A percentile compares a stretch with the other conserved stretches of the same genome.
Conservation (phyloP, 2,113 vertebrate genomes). For the Gallinago media region DNA sequence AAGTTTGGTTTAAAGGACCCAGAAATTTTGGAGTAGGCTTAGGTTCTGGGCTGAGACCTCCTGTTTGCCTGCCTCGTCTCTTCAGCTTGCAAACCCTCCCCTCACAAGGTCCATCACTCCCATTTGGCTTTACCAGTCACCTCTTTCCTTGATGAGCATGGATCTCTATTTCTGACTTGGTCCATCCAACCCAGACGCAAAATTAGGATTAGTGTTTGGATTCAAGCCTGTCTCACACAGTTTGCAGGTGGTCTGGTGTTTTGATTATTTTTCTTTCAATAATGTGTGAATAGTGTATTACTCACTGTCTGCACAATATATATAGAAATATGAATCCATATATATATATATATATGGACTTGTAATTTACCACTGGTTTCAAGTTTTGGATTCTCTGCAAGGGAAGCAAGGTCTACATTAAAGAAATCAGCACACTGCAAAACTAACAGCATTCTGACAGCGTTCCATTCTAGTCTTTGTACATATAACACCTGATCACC, state of each 20-base stretch:
- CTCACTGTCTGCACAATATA: neutral
- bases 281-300: neutral
- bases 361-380: neutral
- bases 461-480: too few relatives aligned
- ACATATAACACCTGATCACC: rapidly evolving
- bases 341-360: neutral
- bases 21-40: neutral
- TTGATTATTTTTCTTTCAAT: neutral
- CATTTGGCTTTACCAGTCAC: neutral
- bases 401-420: neutral
- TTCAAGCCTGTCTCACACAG: neutral
- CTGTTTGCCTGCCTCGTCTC: neutral
- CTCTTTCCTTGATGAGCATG: neutral
- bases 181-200: neutral
- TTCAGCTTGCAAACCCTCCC: neutral
- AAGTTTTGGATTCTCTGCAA: neutral
- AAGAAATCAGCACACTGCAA: neutral
- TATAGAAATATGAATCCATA: neutral
- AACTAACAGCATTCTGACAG: neutral
- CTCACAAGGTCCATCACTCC: neutral
- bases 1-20: neutral
- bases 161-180: neutral
- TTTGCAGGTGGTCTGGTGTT: neutral
- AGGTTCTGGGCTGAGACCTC: neutral
- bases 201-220: neutral